Percentiles rank a stretch among this genome's conserved stretches.
Evolutionary conservation across 2,888 invertebrate genomes (phyloP).

Genomic region (Scrobipalpa atriplicella): DNA sequence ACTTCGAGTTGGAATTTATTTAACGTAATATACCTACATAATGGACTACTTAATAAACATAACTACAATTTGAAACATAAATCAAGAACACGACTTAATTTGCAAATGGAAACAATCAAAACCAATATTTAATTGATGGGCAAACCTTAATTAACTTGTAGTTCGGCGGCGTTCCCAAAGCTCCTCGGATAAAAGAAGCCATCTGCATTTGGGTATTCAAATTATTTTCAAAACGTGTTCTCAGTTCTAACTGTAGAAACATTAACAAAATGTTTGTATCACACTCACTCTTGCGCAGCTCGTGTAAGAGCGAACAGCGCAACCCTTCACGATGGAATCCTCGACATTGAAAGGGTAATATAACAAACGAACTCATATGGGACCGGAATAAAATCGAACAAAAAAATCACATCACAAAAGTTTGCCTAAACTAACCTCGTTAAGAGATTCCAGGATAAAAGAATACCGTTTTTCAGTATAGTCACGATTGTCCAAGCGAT

Average conservation of each 20-base stretch:
- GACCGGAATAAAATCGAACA: slow-evolving; percentile 73
- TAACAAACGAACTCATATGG: slow-evolving; percentile 74
- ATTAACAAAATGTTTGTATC: slow-evolving; percentile 66
- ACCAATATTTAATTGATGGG: slow-evolving; percentile 81
- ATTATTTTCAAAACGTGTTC: slow-evolving; percentile 81
- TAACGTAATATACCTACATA: slow-evolving; percentile 1
- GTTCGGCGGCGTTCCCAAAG: slow-evolving; percentile 66
- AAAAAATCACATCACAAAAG: slow-evolving; percentile 80
- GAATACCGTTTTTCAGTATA: slow-evolving; percentile 81
- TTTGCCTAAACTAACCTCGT: slow-evolving; percentile 83
- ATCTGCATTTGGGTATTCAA: slow-evolving; percentile 82
- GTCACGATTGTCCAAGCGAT: slow-evolving; percentile 77
- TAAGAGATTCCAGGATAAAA: slow-evolving; percentile 81
- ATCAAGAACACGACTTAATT: slow-evolving; percentile 68
- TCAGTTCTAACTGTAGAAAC: slow-evolving; percentile 58
- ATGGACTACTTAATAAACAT: slow-evolving; percentile 26
- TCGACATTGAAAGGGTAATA: slow-evolving; percentile 63
- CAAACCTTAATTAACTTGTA: slow-evolving; percentile 82
- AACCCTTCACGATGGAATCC: slow-evolving; percentile 61
- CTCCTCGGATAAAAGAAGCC: slow-evolving; percentile 77
- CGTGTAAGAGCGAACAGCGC: slow-evolving; percentile 56
- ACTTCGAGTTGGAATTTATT: background rate
- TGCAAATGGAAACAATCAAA: slow-evolving; percentile 75
- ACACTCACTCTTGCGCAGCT: slow-evolving; percentile 76
- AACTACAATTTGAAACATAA: slow-evolving; percentile 59